phyloP scores from a whole-genome alignment of 2,888 invertebrate genomes.

The Sinodicranocentrus sp. region DNA sequence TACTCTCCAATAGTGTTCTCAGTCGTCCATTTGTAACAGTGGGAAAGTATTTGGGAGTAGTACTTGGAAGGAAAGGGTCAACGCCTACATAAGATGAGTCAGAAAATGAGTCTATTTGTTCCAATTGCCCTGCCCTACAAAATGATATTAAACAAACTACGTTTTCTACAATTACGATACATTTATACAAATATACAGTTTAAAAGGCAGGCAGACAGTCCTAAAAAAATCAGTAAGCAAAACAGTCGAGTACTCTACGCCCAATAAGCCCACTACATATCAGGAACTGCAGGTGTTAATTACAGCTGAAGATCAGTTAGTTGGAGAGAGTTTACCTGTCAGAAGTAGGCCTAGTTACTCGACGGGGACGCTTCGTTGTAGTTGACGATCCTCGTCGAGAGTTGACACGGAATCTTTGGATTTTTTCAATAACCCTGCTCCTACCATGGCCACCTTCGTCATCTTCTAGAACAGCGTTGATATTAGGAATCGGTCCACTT shows the following conservation, averaged over 20 bases:
- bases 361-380: constrained; percentile 68
- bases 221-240: no score
- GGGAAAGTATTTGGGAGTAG: not conserved
- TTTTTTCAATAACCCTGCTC: constrained; percentile 66
- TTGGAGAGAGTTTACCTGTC: no score
- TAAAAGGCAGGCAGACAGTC: no score
- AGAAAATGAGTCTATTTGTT: constrained; percentile 60
- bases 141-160: constrained; percentile 9
- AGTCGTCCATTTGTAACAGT: constrained; percentile 12
- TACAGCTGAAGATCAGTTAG: no score
- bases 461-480: constrained; percentile 52
- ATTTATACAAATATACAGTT: not conserved
- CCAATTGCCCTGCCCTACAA: constrained; percentile 48
- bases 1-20: constrained; percentile 2
- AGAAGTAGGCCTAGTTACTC: constrained; percentile 66
- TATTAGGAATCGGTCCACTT: constrained; percentile 9
- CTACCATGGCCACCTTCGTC: constrained; percentile 54
- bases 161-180: not conserved
- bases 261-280: no score
- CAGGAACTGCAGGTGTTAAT: no score
- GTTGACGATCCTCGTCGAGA: constrained; percentile 17
- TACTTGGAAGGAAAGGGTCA: not conserved
- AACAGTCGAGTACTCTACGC: no score
- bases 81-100: constrained; percentile 59
- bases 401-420: constrained; percentile 61